These are phyloP conservation scores for Erebia aethiops DNA, from an alignment of 2,888 invertebrate species.

Conservation along the genomic window DNA sequence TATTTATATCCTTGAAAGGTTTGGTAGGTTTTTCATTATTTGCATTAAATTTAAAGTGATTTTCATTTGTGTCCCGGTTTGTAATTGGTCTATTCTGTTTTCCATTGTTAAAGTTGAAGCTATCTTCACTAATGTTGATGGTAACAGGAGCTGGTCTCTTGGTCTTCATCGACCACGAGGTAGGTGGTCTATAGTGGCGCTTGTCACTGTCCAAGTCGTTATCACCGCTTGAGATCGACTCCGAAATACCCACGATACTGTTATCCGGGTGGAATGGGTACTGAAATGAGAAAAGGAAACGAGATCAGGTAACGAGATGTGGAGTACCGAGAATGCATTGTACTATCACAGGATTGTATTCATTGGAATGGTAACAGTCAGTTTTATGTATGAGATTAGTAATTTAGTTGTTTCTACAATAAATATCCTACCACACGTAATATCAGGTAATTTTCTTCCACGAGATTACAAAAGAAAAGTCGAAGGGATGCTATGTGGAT, in stretches of 20 bases:
- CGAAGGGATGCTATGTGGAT: too few relatives aligned
- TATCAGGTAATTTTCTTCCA: too few relatives aligned
- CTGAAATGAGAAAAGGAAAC: constrained; percentile 56
- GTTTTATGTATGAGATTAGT: too few relatives aligned
- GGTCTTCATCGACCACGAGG: constrained; percentile 78
- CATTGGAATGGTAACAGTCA: too few relatives aligned
- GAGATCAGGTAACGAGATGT: not conserved
- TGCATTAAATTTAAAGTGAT: not conserved
- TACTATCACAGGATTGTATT: too few relatives aligned
- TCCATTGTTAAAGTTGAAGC: not conserved
- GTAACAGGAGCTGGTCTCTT: constrained; percentile 21
- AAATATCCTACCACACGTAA: too few relatives aligned
- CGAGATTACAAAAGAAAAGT: too few relatives aligned
- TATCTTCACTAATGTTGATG: not conserved
- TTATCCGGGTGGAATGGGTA: constrained; percentile 67
- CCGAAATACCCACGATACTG: constrained; percentile 70
- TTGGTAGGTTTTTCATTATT: constrained; percentile 12
- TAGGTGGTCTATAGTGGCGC: constrained; percentile 77
- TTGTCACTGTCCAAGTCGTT: constrained; percentile 72
- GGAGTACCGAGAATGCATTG: too few relatives aligned
- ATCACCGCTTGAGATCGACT: constrained; percentile 65
- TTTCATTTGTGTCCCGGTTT: not conserved
- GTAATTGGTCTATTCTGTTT: constrained; percentile 3
- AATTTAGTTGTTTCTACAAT: too few relatives aligned
- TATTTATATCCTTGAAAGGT: constrained; percentile 6